Conservation (phyloP, 2,797 vertebrate species). For the Danio kyathit region DNA sequence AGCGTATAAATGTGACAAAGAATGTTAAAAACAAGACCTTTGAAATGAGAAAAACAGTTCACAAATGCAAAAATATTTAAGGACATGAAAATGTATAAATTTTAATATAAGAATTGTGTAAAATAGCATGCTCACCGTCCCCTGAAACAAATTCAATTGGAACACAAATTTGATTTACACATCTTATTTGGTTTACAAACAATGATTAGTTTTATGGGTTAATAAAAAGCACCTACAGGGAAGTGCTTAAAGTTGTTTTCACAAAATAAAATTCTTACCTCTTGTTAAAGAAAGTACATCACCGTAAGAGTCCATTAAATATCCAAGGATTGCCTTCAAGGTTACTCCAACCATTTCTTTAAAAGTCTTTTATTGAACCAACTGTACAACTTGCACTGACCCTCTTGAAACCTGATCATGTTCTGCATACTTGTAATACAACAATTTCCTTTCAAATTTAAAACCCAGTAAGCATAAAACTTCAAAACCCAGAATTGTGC, state of each 20-base stretch:
- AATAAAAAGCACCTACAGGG: not conserved
- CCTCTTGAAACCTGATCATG: not conserved
- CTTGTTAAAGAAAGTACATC: not conserved
- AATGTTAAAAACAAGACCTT: conserved; percentile 96
- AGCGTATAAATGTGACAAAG: conserved; percentile 99
- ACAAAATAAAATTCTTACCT: not conserved
- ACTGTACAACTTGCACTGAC: not conserved
- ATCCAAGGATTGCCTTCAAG: not conserved
- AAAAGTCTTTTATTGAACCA: not conserved
- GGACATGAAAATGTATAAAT: not conserved
- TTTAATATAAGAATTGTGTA: conserved; percentile 6
- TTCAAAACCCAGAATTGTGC: conserved; percentile 2
- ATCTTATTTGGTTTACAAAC: conserved; percentile 11
- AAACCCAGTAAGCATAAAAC: not conserved
- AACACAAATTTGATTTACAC: not conserved
- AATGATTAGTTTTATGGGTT: not conserved
- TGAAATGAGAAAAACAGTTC: conserved; percentile 76
- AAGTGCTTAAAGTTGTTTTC: not conserved
- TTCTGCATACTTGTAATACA: not conserved
- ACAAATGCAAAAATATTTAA: conserved; percentile 39
- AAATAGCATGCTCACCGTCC: conserved; percentile 50
- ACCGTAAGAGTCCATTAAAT: not conserved
- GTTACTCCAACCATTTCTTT: not conserved
- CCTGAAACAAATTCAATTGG: conserved; percentile 17
- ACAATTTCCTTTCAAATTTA: not conserved